Evolutionary conservation across 2,797 vertebrate species (phyloP).

Genomic region (Sebastes oblongus): DNA sequence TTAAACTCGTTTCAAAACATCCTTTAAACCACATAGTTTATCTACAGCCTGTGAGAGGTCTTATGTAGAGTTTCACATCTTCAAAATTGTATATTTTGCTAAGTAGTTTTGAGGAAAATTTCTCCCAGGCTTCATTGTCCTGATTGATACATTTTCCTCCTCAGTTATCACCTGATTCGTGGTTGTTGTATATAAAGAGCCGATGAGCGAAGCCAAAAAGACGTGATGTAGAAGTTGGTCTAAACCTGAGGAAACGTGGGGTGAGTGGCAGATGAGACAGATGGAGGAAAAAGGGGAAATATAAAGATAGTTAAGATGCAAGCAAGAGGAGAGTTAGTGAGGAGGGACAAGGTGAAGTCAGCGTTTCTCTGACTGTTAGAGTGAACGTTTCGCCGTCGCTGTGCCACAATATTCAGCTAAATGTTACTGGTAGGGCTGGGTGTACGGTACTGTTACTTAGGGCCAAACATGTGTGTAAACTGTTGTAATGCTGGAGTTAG

Average conservation of each 20-base stretch:
- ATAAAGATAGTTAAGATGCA: background rate
- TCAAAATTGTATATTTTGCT: background rate
- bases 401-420: background rate
- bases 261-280: constrained; percentile 32
- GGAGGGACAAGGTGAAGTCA: background rate
- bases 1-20: background rate
- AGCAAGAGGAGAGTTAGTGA: background rate
- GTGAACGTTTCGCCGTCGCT: background rate
- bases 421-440: background rate
- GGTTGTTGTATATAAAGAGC: background rate
- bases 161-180: background rate
- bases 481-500: background rate
- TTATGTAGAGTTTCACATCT: too few relatives aligned
- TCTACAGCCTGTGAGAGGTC: background rate
- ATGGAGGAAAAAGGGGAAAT: background rate
- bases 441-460: background rate
- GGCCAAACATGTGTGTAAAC: too few relatives aligned
- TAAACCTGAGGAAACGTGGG: background rate
- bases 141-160: background rate
- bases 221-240: background rate
- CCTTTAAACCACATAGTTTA: too few relatives aligned
- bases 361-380: background rate
- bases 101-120: background rate
- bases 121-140: too few relatives aligned
- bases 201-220: background rate